Evolutionary conservation across 2,113 vertebrate genomes (phyloP).

Genomic region (Uria aalge): DNA sequence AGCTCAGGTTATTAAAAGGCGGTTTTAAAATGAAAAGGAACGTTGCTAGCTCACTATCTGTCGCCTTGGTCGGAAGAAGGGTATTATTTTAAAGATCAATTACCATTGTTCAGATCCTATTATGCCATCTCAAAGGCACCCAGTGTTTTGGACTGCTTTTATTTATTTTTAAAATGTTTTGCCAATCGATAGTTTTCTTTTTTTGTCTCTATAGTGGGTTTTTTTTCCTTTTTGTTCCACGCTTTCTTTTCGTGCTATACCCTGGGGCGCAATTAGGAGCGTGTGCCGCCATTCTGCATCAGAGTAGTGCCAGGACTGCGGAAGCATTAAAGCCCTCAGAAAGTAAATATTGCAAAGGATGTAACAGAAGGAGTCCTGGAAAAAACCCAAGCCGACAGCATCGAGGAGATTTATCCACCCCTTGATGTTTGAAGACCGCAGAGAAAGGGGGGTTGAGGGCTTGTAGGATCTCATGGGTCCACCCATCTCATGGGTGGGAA

Average conservation of each 20-base stretch:
- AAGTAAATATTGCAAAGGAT: not conserved
- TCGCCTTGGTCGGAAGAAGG: not conserved
- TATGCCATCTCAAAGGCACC: not conserved
- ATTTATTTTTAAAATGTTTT: not conserved
- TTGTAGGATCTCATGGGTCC: not conserved
- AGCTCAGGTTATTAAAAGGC: not conserved
- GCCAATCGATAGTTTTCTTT: not conserved
- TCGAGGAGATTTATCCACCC: not conserved
- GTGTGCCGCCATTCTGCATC: conserved; percentile 27
- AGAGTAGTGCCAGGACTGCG: conserved; percentile 35
- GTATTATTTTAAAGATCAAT: not conserved
- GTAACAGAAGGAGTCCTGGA: not conserved
- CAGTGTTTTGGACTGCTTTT: not conserved
- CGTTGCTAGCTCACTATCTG: not conserved
- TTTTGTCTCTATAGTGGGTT: not conserved
- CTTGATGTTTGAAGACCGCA: not conserved
- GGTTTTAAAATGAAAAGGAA: not conserved
- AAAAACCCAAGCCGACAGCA: not conserved
- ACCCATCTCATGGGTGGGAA: not conserved
- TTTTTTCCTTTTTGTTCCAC: not conserved
- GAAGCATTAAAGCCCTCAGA: not conserved
- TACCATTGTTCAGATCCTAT: not conserved
- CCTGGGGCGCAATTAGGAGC: conserved; percentile 40
- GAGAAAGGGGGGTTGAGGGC: not conserved
- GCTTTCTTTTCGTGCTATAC: not conserved